These are phyloP conservation scores for Cephus cinctus DNA, from an alignment of 1,140 invertebrate species.

Conservation along the genomic window DNA sequence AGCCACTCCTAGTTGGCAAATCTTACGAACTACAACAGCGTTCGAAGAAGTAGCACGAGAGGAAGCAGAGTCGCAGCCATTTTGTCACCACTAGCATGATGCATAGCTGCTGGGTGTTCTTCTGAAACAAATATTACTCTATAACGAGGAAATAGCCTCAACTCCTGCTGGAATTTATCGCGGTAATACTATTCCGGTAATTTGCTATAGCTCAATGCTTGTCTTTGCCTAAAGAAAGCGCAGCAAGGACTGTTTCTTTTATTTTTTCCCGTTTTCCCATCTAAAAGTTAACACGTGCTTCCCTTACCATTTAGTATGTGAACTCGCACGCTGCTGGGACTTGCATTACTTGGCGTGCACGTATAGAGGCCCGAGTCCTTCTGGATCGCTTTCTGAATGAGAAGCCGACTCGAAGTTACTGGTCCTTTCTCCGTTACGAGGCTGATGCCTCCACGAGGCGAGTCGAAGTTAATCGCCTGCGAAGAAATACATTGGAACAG, in stretches of 20 bases:
- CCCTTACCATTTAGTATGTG: conserved; percentile 81
- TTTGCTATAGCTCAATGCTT: too few relatives aligned
- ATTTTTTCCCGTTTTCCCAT: too few relatives aligned
- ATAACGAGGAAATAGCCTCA: too few relatives aligned
- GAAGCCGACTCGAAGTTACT: conserved; percentile 74
- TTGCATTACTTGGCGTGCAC: conserved; percentile 79
- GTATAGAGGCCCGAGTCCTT: conserved; percentile 74
- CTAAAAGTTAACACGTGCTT: conserved; percentile 12
- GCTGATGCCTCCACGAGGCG: conserved; percentile 73
- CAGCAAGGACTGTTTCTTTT: too few relatives aligned
- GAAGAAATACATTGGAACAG: too few relatives aligned
- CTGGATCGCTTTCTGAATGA: conserved; percentile 75
- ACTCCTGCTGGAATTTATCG: too few relatives aligned
- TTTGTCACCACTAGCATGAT: conserved; percentile 47
- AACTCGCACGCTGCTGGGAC: conserved; percentile 70
- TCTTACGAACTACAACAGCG: conserved; percentile 37
- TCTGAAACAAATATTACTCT: conserved; percentile 44
- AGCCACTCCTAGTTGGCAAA: too few relatives aligned
- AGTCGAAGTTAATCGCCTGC: conserved; percentile 77
- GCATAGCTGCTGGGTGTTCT: conserved; percentile 58
- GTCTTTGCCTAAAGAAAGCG: too few relatives aligned
- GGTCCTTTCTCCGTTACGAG: conserved; percentile 77
- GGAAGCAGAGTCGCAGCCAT: conserved; percentile 32
- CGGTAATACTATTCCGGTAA: too few relatives aligned
- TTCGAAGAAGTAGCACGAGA: conserved; percentile 31